Conservation (phyloP, 1,140 invertebrate species). For the Telenomus remus region DNA sequence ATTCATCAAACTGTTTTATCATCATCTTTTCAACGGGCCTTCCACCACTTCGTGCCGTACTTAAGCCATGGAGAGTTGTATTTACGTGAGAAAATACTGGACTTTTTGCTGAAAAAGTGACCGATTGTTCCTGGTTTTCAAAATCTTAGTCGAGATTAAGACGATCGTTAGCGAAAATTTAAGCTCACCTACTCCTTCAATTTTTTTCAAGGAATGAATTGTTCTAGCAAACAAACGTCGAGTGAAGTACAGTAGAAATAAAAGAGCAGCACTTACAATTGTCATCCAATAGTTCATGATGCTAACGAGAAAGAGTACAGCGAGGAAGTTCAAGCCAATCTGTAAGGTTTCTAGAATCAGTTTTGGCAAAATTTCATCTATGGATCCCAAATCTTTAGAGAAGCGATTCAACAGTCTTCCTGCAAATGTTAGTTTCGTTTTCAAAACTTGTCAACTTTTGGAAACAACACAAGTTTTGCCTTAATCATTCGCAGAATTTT, state of each 20-base stretch:
- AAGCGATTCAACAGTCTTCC: constrained; percentile 74
- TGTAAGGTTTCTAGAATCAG: constrained; percentile 73
- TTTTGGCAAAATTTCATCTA: constrained; percentile 61
- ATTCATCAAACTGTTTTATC: constrained; percentile 81
- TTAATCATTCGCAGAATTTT: too few relatives aligned
- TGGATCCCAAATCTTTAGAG: constrained; percentile 59
- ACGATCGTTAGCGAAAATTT: too few relatives aligned
- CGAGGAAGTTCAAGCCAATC: constrained; percentile 54
- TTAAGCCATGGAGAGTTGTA: constrained; percentile 84
- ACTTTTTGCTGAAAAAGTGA: constrained; percentile 77
- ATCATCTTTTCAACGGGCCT: constrained; percentile 78
- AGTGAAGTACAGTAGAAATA: constrained; percentile 52
- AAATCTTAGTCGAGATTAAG: too few relatives aligned
- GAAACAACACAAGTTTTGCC: too few relatives aligned
- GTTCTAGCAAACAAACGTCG: background rate
- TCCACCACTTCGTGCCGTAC: constrained; percentile 85
- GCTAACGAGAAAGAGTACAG: constrained; percentile 10
- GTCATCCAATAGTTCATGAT: constrained; percentile 35
- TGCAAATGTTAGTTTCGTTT: constrained; percentile 6
- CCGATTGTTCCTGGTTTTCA: background rate
- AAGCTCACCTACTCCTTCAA: constrained; percentile 62
- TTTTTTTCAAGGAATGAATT: constrained; percentile 65
- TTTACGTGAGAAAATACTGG: constrained; percentile 90
- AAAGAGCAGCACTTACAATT: constrained; percentile 62
- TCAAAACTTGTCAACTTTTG: too few relatives aligned